Evolutionary conservation across 2,888 invertebrate genomes (phyloP), one percentile per base, ranked within the genome.

Genomic region (Agriopis aurantiaria): DNA sequence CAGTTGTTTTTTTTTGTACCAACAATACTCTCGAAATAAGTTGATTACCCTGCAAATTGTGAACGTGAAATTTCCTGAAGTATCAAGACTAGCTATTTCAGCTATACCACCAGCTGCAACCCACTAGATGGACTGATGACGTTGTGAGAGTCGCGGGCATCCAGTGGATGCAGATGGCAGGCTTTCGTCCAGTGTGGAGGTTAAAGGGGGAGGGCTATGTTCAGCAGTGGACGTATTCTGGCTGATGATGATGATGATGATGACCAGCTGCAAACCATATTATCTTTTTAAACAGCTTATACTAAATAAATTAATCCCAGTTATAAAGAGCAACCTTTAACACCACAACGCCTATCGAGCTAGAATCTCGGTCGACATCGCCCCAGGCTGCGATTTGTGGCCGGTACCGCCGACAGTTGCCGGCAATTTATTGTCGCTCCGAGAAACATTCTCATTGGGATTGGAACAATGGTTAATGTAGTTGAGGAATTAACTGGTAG

Each of bases 321-420:
- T 62, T 53, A 43, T 12, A 17, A 33, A 33, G 43, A 46, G 45
- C 49, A 59, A 66, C 66, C 60, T 66, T 66, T 66, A 60, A 41
- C 66, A 60, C 59, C 10, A 60, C 52, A 53, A 12, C 48, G 48
- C 41, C 17, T 60, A 65, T 66, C 52, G 52, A 65, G 33, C 53
- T 55, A 60, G 45, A 55, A 66, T 60, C 52, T 60, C 11, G n/a
- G 62, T 40, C 23, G 9, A 52, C 46, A 55, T 53, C 59, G 66
- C 66, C 60, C 52, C 41, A 14, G 66, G 66, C 59, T 3, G 10
- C 66, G 59, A 41, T 59, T 60, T 60, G 66, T 60, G 46, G 66
- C 66, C 53, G 10, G 7, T 17, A 53, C 46, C 59, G 66, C 53
- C 66, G 66, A 66, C 66, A 66, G 66, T 66, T 48, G 60, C 53